Evolutionary conservation across 2,113 vertebrate genomes (phyloP).

Genomic region (Cyanoramphus novaezelandiae): DNA sequence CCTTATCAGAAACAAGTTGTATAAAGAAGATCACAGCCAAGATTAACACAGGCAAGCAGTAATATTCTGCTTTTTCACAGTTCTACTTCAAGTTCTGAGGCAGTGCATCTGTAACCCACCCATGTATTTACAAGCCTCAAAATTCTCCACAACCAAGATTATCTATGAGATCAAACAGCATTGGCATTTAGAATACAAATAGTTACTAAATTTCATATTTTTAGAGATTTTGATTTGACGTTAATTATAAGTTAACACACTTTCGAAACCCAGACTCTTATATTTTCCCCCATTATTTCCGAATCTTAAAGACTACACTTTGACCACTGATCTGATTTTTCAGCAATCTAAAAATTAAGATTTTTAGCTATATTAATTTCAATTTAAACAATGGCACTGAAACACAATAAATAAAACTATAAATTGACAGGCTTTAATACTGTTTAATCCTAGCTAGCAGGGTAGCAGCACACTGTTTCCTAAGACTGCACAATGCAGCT

Average conservation of each 20-base stretch:
- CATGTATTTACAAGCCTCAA: neutral
- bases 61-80: neutral
- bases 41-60: neutral
- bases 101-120: neutral
- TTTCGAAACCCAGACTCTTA: neutral
- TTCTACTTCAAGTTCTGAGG: neutral
- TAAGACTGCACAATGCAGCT: neutral
- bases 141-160: neutral
- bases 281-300: neutral
- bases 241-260: neutral
- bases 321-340: neutral
- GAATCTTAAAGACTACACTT: neutral
- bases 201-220: neutral
- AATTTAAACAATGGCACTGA: neutral
- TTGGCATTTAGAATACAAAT: neutral
- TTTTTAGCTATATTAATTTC: neutral
- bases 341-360: neutral
- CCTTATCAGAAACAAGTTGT: neutral
- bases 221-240: neutral
- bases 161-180: neutral
- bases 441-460: neutral
- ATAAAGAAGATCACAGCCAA: neutral
- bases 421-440: neutral
- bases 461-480: neutral
- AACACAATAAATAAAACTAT: neutral